Evolutionary conservation across 2,113 vertebrate species (phyloP), one percentile per base, ranked within the genome.

Genomic region (Pteruthius melanotis): DNA sequence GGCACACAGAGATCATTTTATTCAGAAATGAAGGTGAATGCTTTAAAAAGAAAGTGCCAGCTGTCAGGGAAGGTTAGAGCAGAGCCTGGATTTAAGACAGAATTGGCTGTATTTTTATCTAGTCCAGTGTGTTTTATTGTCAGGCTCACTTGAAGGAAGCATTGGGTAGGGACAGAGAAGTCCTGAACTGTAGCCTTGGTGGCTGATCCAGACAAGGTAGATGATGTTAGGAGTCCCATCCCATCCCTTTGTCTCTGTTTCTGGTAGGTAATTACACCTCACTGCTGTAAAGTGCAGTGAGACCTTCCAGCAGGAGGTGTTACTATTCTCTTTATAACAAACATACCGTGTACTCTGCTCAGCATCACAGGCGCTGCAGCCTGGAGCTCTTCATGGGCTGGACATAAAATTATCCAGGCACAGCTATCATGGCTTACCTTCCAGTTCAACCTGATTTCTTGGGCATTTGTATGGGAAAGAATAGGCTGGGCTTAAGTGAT

Each of bases 381-480:
- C 85, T 91, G 95, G 54, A 92, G 69, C 42, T 83, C 71, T 88
- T 85, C 42, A 84, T 17, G 33, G 64, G 28, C 5, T 5, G 31
- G 7, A 33, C 15, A 30, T 37, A 94, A 64, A 61, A 60, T 26
- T 23, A 19, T 27, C 85, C 74, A 8, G 33, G 45, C 68, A 44
- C 42, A 49, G 60, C 61, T 87, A 69, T 61, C 17, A n/a, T 37
- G 1, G 1, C 49, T 79, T 72, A 60, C 63, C 74, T 93, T 76
- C 50, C 81, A 85, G 40, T 50, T 91, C 65, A 93, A 83, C 56
- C 52, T 52, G 71, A 30, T 80, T 97, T 82, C 27, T 28, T 91
- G 63, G 63, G 63, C 63, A 47, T 92, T 96, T 96, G 39, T 44
- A 44, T 23, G 80, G 76, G 91, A 96, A 95, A 64, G 80, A 92